Evolutionary conservation across 2,113 vertebrate genomes (phyloP).

Genomic region (Heterotis niloticus): DNA sequence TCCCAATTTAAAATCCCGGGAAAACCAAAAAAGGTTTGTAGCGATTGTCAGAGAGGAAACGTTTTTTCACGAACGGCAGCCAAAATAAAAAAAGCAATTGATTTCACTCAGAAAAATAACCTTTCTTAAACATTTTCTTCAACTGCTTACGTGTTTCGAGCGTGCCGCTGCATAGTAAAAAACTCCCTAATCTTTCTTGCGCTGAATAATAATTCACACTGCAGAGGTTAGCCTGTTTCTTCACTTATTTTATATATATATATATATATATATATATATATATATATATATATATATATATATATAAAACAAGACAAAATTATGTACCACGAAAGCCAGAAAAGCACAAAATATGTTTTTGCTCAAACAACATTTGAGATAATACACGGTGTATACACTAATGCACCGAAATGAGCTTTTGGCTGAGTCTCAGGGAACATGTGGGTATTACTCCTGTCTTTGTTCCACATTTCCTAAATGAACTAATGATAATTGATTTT

Average conservation of each 20-base stretch:
- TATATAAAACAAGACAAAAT: no score
- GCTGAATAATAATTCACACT: background rate
- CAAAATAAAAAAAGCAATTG: background rate
- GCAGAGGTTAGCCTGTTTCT: background rate
- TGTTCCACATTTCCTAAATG: background rate
- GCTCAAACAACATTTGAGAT: background rate
- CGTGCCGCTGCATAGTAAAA: background rate
- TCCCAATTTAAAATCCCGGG: no score
- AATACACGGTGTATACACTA: no score
- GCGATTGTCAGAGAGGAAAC: no score
- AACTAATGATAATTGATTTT: conserved; percentile 16
- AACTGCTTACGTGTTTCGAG: background rate
- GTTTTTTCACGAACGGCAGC: no score
- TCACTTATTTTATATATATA: background rate
- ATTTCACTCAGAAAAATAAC: background rate
- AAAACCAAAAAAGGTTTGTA: no score
- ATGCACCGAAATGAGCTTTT: background rate
- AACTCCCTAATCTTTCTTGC: no score
- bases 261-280: conserved; percentile 1
- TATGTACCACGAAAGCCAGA: no score
- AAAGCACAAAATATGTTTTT: no score
- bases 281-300: no score
- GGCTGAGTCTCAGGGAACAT: background rate
- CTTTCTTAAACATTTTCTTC: background rate
- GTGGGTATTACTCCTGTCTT: background rate